These are phyloP conservation scores for Gadopsis marmoratus DNA, from an alignment of 2,797 vertebrate species.

Conservation along the genomic window DNA sequence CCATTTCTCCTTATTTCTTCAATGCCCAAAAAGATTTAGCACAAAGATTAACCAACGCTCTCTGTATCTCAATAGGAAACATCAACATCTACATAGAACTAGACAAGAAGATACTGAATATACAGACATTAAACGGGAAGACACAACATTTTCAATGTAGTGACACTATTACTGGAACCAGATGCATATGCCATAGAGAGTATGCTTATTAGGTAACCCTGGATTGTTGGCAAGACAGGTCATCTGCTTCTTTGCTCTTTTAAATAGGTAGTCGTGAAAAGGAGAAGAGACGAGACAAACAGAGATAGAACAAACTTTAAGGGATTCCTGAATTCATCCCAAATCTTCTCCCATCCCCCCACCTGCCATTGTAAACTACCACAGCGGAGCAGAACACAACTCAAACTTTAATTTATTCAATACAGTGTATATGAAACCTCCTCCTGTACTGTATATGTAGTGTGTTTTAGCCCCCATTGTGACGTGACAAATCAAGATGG, in stretches of 20 bases:
- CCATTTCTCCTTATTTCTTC: constrained; percentile 67
- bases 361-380: constrained; percentile 61
- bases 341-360: constrained; percentile 26
- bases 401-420: constrained; percentile 35
- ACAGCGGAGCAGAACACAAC: constrained; percentile 59
- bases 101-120: constrained; percentile 45
- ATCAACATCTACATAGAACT: constrained; percentile 45
- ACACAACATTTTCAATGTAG: constrained; percentile 50
- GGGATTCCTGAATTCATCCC: constrained; percentile 39
- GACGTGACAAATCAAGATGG: constrained; percentile 66
- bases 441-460: constrained; percentile 58
- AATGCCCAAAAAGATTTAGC: constrained; percentile 61
- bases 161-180: constrained; percentile 47
- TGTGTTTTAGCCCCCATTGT: constrained; percentile 65
- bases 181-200: constrained; percentile 43
- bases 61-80: constrained; percentile 53
- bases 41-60: constrained; percentile 49
- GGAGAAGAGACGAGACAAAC: constrained; percentile 24
- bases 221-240: constrained; percentile 35
- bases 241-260: constrained; percentile 47
- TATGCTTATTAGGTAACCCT: constrained; percentile 38
- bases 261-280: constrained; percentile 32
- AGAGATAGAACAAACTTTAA: constrained; percentile 27
- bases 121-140: constrained; percentile 56
- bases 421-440: constrained; percentile 59